phyloP scores from a whole-genome alignment of 2,888 invertebrate genomes.

The Scaeva pyrastri region DNA sequence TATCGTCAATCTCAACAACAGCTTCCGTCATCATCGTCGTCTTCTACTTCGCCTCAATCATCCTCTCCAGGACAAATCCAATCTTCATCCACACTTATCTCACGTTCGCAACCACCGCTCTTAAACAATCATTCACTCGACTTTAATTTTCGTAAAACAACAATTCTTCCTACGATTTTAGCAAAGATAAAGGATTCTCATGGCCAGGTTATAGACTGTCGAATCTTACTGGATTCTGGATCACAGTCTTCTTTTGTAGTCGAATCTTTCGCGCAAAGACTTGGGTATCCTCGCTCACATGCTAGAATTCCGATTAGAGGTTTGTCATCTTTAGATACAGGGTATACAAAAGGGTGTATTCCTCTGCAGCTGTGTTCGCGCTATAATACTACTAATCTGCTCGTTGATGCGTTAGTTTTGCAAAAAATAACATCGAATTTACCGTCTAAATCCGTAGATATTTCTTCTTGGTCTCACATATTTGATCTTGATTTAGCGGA shows the following conservation, averaged over 20 bases:
- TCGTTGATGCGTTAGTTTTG: constrained; percentile 14
- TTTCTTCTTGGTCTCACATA: constrained; percentile 29
- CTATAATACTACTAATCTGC: not conserved
- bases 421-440: constrained; percentile 29
- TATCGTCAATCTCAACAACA: too few relatives aligned
- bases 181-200: constrained; percentile 29
- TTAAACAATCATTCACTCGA: constrained; percentile 1
- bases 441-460: constrained; percentile 27
- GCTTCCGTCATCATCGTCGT: not conserved
- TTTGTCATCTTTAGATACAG: constrained; percentile 24
- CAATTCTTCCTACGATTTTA: constrained; percentile 20
- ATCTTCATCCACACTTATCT: not conserved
- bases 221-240: constrained; percentile 32
- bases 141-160: constrained; percentile 3
- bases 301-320: constrained; percentile 18
- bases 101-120: not conserved
- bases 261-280: constrained; percentile 21
- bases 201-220: constrained; percentile 20
- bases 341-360: constrained; percentile 38
- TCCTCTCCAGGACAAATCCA: not conserved
- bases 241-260: constrained; percentile 22
- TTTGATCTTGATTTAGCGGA: constrained; percentile 39
- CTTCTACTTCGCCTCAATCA: not conserved
- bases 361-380: not conserved
- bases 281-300: constrained; percentile 3